Percentiles rank a stretch among this genome's conserved stretches.
These are phyloP conservation scores for Drosophila kohkoa DNA, from an alignment of 1,140 invertebrate genomes.

Conservation along the genomic window DNA sequence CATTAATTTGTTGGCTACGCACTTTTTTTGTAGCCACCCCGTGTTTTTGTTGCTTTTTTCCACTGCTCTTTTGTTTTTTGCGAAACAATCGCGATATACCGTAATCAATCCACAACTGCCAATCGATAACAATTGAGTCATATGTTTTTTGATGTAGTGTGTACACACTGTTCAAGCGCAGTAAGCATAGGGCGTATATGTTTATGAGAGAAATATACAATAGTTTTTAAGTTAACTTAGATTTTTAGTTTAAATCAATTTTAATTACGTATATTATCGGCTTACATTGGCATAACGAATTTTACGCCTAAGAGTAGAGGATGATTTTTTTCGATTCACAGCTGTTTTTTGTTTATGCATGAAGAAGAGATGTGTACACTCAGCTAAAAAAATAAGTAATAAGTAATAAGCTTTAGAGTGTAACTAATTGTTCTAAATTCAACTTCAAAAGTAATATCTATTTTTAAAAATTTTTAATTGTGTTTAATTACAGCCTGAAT, in stretches of 20 bases:
- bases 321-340: too few species aligned
- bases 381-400: too few species aligned
- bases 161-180: slow-evolving; percentile 32
- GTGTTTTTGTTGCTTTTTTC: slow-evolving; percentile 44
- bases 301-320: too few species aligned
- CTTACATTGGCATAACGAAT: too few species aligned
- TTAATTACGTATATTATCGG: too few species aligned
- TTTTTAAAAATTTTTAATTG: too few species aligned
- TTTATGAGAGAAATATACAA: too few species aligned
- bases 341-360: too few species aligned
- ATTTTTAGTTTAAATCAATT: too few species aligned
- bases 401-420: not conserved
- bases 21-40: slow-evolving; percentile 30
- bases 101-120: not conserved
- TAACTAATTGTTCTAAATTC: not conserved
- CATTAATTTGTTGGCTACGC: slow-evolving; percentile 58
- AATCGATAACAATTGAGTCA: slow-evolving; percentile 35
- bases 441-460: not conserved
- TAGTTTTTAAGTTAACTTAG: too few species aligned
- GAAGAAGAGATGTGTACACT: too few species aligned
- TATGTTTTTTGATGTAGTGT: not conserved
- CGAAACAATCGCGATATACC: slow-evolving; percentile 26
- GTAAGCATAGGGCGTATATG: too few species aligned
- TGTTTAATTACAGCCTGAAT: not conserved
- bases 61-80: slow-evolving; percentile 70